Evolutionary conservation across 2,113 vertebrate species (phyloP).

Genomic region (Gymnocephalus cernua): DNA sequence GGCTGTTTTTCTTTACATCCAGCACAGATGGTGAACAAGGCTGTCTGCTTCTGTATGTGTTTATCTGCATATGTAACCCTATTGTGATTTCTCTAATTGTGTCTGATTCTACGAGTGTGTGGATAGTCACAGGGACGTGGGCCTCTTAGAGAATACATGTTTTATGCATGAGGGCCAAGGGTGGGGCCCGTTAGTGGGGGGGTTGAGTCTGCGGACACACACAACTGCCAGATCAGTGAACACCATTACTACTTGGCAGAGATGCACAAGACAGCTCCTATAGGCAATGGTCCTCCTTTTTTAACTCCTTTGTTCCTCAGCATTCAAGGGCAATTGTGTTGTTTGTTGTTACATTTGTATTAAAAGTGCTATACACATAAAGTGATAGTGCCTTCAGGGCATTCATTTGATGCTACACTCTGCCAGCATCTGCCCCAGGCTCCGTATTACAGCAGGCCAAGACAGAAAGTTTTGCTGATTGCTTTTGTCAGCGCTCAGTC

Average conservation of each 20-base stretch:
- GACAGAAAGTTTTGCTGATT: conserved; percentile 36
- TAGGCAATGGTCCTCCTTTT: conserved; percentile 43
- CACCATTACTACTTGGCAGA: conserved; percentile 76
- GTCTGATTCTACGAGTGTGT: conserved; percentile 46
- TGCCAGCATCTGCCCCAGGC: conserved; percentile 23
- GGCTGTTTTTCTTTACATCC: conserved; percentile 37
- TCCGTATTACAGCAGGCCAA: conserved; percentile 2
- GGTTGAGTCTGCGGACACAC: conserved; percentile 59
- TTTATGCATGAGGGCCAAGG: conserved; percentile 81
- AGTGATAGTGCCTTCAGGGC: conserved; percentile 33
- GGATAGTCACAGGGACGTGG: conserved; percentile 55
- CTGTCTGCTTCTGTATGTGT: conserved; percentile 18
- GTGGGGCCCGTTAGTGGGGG: conserved; percentile 67
- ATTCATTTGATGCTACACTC: conserved; percentile 34
- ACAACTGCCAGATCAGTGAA: conserved; percentile 65
- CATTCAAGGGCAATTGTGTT: conserved; percentile 48
- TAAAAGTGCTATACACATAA: no score
- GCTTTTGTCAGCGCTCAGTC: conserved; percentile 42
- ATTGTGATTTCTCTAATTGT: conserved; percentile 59
- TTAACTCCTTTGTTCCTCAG: conserved; percentile 59
- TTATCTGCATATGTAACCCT: conserved; percentile 37
- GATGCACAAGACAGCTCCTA: conserved; percentile 67
- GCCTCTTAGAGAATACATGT: conserved; percentile 72
- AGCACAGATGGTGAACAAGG: conserved; percentile 17
- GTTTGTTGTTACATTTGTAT: no score